These are phyloP conservation scores for Characodon lateralis DNA, from an alignment of 2,797 vertebrate genomes.

Conservation along the genomic window DNA sequence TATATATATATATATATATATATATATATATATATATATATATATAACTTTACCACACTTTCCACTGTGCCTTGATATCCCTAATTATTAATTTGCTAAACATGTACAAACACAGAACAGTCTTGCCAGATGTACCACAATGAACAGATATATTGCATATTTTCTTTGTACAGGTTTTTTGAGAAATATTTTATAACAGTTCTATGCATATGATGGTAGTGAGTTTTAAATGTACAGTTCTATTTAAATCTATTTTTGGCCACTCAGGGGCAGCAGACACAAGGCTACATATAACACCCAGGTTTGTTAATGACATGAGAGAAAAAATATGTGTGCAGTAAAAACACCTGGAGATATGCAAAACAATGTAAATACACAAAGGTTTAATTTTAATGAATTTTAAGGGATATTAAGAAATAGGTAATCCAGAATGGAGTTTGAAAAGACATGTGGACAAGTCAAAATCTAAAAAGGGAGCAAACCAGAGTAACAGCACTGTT, in stretches of 20 bases:
- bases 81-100: no score
- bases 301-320: neutral
- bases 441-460: neutral
- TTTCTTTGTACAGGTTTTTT: neutral
- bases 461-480: neutral
- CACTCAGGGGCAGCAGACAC: slow-evolving; percentile 45
- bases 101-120: neutral
- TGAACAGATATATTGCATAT: slow-evolving; percentile 1
- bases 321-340: neutral
- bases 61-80: no score
- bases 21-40: neutral
- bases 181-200: neutral
- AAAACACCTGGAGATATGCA: neutral
- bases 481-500: no score
- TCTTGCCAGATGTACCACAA: neutral
- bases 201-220: neutral
- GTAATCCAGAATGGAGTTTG: neutral
- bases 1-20: slow-evolving; percentile 24
- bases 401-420: neutral
- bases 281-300: slow-evolving; percentile 11
- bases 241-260: slow-evolving; percentile 14
- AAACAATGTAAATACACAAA: neutral
- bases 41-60: no score
- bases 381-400: neutral
- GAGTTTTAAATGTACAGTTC: neutral